Base-by-base conservation (phyloP, 2,888 invertebrate genomes). In the Rhingia campestris region DNA sequence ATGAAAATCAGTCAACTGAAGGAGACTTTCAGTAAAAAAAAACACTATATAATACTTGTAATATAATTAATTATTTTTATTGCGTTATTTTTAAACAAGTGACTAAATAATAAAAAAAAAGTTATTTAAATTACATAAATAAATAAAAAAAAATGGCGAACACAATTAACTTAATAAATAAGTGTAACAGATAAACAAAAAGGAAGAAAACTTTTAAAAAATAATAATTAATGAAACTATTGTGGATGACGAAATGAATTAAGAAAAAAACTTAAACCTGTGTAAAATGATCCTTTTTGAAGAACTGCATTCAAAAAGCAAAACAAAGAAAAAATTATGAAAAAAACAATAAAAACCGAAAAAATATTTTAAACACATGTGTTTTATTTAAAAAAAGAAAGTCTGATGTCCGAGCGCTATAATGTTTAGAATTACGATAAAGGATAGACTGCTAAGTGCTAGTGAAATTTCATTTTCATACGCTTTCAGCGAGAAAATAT, bases 61-160 rank as follows among this genome's bases (percentile, higher is more conserved):
- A 81, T 75, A 81, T 81, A 81, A 81, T 22, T 22, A 22, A 22
- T 81, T 81, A 81, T 81, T 81, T 81, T 81, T 81, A 81, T 81
- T 81, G 81, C 56, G 81, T 81, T 81, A 81, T 81, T 81, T 81
- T 75, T 69, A 75, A 75, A 81, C 75, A 81, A 81, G 70, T 75
- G 70, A 81, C 74, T 74, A 74, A 81, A 81, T 74, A 66, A 66
- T 4, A 51, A 58, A 64, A 22, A 9, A 70, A 77, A 54, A 67
- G 49, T 61, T 61, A 72, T 63, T 63, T 32, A 61, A 77, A 76
- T 33, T 22, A 22, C 22, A 22, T 22, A 33, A 22, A 61, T 7
- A 37, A 43, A 56, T 32, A 39, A 54, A 12, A 58, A 14, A 66
- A 39, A 58, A 75, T 56, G 69, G 81, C 70, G 66, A 75, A 75